Evolutionary conservation across 2,888 invertebrate genomes (phyloP).

Genomic region (Hypolimnas misippus): DNA sequence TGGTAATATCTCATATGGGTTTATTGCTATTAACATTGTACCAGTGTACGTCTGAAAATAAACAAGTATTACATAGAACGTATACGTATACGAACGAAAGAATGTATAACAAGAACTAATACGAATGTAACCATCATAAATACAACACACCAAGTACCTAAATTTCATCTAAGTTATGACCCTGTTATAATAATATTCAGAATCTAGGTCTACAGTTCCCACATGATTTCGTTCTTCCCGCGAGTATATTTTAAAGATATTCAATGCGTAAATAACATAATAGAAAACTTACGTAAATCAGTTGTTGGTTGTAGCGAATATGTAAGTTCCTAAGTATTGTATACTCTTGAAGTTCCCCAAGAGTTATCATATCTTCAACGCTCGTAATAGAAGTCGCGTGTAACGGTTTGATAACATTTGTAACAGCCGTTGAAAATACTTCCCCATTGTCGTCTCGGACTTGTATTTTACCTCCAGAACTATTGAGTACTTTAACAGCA

Average conservation of each 20-base stretch:
- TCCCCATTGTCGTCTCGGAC: slow-evolving; percentile 93
- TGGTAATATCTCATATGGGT: slow-evolving; percentile 97
- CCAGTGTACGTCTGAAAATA: slow-evolving; percentile 94
- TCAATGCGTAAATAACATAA: background rate
- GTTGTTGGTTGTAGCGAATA: slow-evolving; percentile 92
- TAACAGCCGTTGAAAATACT: slow-evolving; percentile 84
- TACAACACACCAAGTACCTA: no score
- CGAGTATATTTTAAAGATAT: background rate
- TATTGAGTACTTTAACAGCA: slow-evolving; percentile 92
- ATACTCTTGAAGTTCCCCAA: slow-evolving; percentile 97
- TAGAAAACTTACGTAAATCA: slow-evolving; percentile 89
- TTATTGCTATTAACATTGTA: slow-evolving; percentile 96
- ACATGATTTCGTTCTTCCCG: background rate
- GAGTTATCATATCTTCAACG: slow-evolving; percentile 97
- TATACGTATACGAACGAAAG: no score
- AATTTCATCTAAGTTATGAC: no score
- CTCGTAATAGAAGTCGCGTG: slow-evolving; percentile 91
- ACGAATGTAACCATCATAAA: no score
- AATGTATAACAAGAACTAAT: no score
- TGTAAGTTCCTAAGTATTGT: slow-evolving; percentile 96
- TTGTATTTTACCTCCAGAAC: slow-evolving; percentile 89
- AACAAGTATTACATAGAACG: no score
- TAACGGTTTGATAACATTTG: slow-evolving; percentile 88
- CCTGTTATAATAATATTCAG: no score
- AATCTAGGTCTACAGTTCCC: no score